Evolutionary conservation across 2,797 vertebrate genomes (phyloP).

Genomic region (Propithecus deckenii): DNA sequence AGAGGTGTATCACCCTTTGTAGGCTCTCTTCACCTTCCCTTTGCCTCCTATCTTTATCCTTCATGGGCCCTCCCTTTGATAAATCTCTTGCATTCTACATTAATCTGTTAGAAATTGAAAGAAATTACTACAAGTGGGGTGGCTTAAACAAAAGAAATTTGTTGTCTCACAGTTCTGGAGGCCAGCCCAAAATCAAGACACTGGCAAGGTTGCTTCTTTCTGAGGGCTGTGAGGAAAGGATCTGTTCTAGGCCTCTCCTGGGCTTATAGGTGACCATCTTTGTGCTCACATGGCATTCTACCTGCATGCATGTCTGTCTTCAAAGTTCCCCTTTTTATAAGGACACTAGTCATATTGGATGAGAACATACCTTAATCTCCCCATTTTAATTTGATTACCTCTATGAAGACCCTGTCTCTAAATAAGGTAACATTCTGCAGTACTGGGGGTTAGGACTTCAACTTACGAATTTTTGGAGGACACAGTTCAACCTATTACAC

Average conservation of each 20-base stretch:
- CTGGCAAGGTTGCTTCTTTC: not conserved
- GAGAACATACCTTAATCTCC: not conserved
- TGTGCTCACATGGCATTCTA: not conserved
- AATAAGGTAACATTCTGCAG: not conserved
- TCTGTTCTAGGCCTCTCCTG: not conserved
- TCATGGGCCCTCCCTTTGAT: not conserved
- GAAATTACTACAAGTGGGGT: not conserved
- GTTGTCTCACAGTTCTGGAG: not conserved
- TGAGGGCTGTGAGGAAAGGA: not conserved
- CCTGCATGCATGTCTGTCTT: not conserved
- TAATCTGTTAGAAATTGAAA: not conserved
- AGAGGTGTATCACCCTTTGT: not conserved
- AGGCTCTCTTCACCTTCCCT: not conserved
- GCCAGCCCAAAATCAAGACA: not conserved
- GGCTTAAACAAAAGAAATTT: not conserved
- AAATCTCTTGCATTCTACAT: not conserved
- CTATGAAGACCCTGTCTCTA: not conserved
- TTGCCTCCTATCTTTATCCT: not conserved
- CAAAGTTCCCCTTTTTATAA: not conserved
- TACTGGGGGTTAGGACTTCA: not conserved
- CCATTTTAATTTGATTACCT: not conserved
- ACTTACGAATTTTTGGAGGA: not conserved
- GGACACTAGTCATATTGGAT: not conserved
- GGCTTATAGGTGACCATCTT: not conserved
- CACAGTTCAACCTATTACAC: not conserved